A percentile compares a stretch with the other conserved stretches of the same genome.
phyloP scores from a whole-genome alignment of 2,113 vertebrate species.

The Strix aluco region DNA sequence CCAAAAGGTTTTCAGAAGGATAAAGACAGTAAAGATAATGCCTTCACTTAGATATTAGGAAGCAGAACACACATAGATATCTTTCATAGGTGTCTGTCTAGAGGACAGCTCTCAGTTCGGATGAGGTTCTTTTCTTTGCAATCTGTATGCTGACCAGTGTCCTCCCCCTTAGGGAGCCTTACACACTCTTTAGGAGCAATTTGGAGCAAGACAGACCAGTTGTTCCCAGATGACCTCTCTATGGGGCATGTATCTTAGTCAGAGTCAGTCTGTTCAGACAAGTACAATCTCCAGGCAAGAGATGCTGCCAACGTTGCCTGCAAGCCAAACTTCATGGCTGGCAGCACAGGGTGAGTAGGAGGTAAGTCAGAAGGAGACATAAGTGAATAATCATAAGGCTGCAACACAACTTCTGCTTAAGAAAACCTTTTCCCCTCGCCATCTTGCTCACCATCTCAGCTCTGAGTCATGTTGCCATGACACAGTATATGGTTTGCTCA shows the following conservation, averaged over 20 bases:
- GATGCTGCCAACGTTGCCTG: not conserved
- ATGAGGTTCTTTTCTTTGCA: not conserved
- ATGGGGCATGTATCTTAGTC: not conserved
- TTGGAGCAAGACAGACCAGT: not conserved
- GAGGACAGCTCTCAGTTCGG: not conserved
- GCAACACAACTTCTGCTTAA: not conserved
- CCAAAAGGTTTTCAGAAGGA: not conserved
- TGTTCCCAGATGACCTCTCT: not conserved
- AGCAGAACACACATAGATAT: not conserved
- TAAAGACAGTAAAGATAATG: not conserved
- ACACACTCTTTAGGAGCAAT: not conserved
- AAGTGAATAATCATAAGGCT: not conserved
- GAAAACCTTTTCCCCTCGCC: not conserved
- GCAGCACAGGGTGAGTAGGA: not conserved
- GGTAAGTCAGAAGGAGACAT: not conserved
- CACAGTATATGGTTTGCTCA: not conserved
- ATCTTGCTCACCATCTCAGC: not conserved
- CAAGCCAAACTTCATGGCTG: not conserved
- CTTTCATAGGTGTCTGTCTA: not conserved
- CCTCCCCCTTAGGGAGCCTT: not conserved
- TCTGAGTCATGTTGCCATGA: not conserved
- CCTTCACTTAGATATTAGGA: not conserved
- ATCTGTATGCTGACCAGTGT: accelerated
- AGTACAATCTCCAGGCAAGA: not conserved
- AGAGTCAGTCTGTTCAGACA: not conserved